Conservation (phyloP, 2,113 vertebrate species). For the Turdus rufiventris region DNA sequence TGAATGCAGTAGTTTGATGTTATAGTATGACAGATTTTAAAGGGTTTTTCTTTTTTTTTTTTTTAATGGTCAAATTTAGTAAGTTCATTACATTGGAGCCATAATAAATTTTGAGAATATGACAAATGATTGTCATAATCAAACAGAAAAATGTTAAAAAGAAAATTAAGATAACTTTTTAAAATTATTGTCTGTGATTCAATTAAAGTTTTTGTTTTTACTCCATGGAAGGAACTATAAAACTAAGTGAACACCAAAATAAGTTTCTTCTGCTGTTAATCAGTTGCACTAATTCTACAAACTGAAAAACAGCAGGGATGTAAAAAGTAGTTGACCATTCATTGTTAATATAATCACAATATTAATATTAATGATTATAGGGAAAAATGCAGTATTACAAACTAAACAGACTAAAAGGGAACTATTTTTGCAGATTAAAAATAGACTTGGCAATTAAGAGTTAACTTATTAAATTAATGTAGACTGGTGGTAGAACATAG, state of each 20-base stretch:
- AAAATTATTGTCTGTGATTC: neutral
- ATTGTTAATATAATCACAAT: neutral
- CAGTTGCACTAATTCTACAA: neutral
- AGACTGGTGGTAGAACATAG: neutral
- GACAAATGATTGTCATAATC: neutral
- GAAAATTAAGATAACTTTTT: neutral
- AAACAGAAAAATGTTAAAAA: neutral
- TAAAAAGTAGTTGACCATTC: neutral
- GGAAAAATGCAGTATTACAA: neutral
- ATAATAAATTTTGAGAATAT: slow-evolving; percentile 2
- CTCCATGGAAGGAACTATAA: neutral
- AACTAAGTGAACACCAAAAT: neutral
- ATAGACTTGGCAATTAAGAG: neutral
- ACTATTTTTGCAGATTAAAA: neutral
- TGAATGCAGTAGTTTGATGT: neutral
- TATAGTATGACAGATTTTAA: neutral
- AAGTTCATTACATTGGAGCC: neutral
- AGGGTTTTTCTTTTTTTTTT: neutral
- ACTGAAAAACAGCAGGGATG: neutral
- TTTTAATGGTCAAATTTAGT: neutral
- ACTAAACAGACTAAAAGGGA: neutral
- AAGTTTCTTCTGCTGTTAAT: neutral
- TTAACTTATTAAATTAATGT: neutral
- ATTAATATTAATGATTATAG: neutral
- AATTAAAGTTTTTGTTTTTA: neutral